Evolutionary conservation across 2,797 vertebrate genomes (phyloP), one percentile per base, ranked within the genome.

Genomic region (Sylvia borin): DNA sequence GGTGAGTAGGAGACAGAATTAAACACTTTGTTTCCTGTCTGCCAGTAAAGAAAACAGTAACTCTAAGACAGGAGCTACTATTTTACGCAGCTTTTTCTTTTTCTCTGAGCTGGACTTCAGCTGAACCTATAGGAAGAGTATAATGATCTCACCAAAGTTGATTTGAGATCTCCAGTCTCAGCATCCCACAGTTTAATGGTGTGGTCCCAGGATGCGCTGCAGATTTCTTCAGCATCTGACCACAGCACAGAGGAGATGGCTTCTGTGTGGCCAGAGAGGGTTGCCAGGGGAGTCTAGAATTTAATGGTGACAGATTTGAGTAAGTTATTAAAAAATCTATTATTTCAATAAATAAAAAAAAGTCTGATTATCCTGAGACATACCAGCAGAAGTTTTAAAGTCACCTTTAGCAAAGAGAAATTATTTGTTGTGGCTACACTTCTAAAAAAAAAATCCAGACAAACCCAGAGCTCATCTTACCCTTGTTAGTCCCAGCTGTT

Each of bases 141-240:
- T 16, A 85, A 80, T 57, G 38, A 36, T 94, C 98, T 99, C 96
- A 99, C 99, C 98, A 99, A 96, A 11, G 98, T 98, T 27, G 98
- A 98, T 97, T 99, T 99, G 93, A 98, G 96, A 74, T 82, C 93
- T 57, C 99, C 99, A 3, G 98, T 98, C 96, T 99, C 99, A 1
- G 98, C 98, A 12, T 99, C 99, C 99, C 99, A 99, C 27, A 99
- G 43, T 43, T 98, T 98, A 67, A 99, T 99, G 48, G 99, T 99
- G 97, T 99, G 99, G 96, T 99, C 99, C 99, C 99, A 99, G 0
- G 99, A 99, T 0, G 99, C 99, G 64, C 99, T 99, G 98, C 99
- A 99, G 31, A 99, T 95, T 93, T 99, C 99, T 91, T 99, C 99
- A 19, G 97, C 83, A 95, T 99, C 99, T 53, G 97, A 98, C 99